A percentile compares a stretch with the other conserved stretches of the same genome.
Conservation (phyloP, 2,113 vertebrate species). For the Oceanites oceanicus region DNA sequence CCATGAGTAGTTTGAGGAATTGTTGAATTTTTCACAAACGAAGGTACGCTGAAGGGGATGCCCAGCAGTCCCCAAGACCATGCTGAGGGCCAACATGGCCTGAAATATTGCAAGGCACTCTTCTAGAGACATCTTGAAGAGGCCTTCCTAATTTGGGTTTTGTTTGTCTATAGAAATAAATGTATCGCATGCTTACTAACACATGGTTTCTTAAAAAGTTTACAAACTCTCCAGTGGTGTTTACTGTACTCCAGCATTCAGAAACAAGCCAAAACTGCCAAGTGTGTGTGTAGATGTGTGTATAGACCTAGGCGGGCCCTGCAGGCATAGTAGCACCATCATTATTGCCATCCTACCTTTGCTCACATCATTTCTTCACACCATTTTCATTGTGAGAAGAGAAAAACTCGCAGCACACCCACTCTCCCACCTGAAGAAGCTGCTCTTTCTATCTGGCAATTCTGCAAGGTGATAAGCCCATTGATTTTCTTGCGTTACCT, state of each 20-base stretch:
- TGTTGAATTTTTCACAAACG: neutral
- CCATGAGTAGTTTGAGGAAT: neutral
- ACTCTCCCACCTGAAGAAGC: neutral
- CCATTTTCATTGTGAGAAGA: neutral
- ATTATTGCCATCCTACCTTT: neutral
- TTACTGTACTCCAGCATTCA: neutral
- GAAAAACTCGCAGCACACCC: neutral
- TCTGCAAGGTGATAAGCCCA: neutral
- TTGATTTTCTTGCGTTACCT: neutral
- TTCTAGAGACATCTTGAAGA: neutral
- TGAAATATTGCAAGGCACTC: neutral
- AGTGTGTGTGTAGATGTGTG: neutral
- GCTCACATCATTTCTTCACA: neutral
- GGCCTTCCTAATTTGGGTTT: neutral
- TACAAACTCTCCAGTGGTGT: neutral
- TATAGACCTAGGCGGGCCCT: neutral
- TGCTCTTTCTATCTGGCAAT: neutral
- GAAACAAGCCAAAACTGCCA: neutral
- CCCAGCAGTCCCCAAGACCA: neutral
- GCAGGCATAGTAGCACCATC: neutral
- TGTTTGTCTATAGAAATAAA: neutral
- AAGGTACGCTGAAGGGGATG: neutral
- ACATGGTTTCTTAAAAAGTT: neutral
- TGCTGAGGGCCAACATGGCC: neutral
- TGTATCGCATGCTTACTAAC: accelerated